Evolutionary conservation across 2,113 vertebrate species (phyloP), one percentile per base, ranked within the genome.

Genomic region (Oncorhynchus nerka): DNA sequence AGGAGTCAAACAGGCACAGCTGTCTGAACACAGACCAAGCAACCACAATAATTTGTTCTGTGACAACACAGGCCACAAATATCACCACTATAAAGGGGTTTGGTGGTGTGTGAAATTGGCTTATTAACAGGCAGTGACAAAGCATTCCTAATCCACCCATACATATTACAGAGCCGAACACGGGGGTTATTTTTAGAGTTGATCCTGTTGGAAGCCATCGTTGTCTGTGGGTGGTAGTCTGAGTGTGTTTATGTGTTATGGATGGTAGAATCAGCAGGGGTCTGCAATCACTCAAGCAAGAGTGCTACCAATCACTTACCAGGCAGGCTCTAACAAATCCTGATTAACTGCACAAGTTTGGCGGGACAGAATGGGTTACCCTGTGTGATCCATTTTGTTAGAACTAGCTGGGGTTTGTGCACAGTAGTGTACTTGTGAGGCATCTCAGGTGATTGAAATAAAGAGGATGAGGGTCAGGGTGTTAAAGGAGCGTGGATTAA

Each of bases 121-220:
- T 82, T 89, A 82, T 75, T 87, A 87, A 90, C 83, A 89, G 81
- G 74, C 80, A 16, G 74, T 85, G 85, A 88, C 72, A 79, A 84
- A 70, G 84, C 77, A 78, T 70, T 82, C 79, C 73, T 84, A 79
- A 91, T 90, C 85, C 84, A 68, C 76, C 83, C 79, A 85, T 85
- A 81, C 76, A 85, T 83, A 84, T 84, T 83, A 71, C 39, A 45
- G 83, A 74, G 73, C 77, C 13, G 72, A 75, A 79, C 61, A 75
- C 77, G 0, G 5, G 59, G 12, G 71, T 83, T 83, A 89, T 91
- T 90, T 88, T 88, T 83, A 89, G 89, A 87, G 76, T 59, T 9
- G 79, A 84, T 87, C 80, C 75, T 84, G 75, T 79, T 45, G 39
- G 39, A 45, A 45, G 39, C 39, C 39, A 45, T 45, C 9, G 66